These are phyloP conservation scores for Thymallus thymallus DNA, from an alignment of 2,113 vertebrate species.

Conservation along the genomic window DNA sequence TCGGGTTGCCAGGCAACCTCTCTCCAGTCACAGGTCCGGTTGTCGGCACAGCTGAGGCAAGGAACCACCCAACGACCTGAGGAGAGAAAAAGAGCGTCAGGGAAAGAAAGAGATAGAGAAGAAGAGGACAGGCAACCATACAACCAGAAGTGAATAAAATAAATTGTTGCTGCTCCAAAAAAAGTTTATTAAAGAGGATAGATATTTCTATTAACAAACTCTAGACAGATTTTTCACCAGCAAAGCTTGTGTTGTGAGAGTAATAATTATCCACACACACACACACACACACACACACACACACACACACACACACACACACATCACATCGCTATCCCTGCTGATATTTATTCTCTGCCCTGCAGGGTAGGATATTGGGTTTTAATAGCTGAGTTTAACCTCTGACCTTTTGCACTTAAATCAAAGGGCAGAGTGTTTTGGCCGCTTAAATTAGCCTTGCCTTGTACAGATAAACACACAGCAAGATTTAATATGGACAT, in stretches of 20 bases:
- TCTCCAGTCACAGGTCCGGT: conserved; percentile 96
- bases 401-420: conserved; percentile 8
- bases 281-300: too few relatives aligned
- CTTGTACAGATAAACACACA: background rate
- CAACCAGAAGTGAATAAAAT: background rate
- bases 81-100: background rate
- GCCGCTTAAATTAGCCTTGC: background rate
- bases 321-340: background rate
- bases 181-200: background rate
- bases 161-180: too few relatives aligned
- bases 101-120: background rate
- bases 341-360: conserved; percentile 7
- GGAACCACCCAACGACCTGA: conserved; percentile 94
- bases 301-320: too few relatives aligned
- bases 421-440: conserved; percentile 5
- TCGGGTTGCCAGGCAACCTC: conserved; percentile 89
- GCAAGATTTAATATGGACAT: background rate
- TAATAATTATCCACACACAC: background rate
- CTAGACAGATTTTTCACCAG: background rate
- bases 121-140: background rate
- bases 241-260: background rate
- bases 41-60: conserved; percentile 93
- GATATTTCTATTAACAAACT: background rate
- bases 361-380: conserved; percentile 5
- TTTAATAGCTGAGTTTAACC: conserved; percentile 4